Percentiles rank a stretch among this genome's conserved stretches.
These are phyloP conservation scores for Arenaria interpres DNA, from an alignment of 2,113 vertebrate species.

Conservation along the genomic window DNA sequence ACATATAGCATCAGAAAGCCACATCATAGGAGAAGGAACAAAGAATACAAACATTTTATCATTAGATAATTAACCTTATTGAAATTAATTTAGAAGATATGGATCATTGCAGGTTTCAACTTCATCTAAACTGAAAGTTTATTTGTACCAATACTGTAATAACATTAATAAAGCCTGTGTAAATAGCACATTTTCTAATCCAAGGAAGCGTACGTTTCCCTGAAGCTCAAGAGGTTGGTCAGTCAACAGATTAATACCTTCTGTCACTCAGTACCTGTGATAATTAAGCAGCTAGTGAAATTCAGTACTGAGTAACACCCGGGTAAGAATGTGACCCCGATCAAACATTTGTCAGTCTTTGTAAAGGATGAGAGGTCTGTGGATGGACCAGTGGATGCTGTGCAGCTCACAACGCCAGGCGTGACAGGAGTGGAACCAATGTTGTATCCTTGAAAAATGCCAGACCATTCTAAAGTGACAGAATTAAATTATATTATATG, in stretches of 20 bases:
- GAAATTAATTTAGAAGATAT: background rate
- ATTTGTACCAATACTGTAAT: background rate
- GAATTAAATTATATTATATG: slow-evolving; percentile 62
- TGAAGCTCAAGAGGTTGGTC: slow-evolving; percentile 5
- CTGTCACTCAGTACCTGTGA: slow-evolving; percentile 78
- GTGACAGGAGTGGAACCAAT: slow-evolving; percentile 47
- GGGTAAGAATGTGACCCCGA: slow-evolving; percentile 67
- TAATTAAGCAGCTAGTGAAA: slow-evolving; percentile 64
- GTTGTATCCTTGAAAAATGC: slow-evolving; percentile 68
- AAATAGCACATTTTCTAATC: slow-evolving; percentile 52
- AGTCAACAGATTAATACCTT: slow-evolving; percentile 77
- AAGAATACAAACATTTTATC: background rate
- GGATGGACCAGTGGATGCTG: slow-evolving; percentile 69
- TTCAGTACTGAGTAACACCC: slow-evolving; percentile 59
- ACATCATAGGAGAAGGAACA: background rate
- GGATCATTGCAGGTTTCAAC: background rate
- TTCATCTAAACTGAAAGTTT: background rate
- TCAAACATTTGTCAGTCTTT: slow-evolving; percentile 79
- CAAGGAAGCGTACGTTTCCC: background rate
- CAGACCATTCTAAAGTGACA: slow-evolving; percentile 72
- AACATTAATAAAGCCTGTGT: background rate
- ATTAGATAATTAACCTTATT: background rate
- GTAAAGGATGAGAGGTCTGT: slow-evolving; percentile 75
- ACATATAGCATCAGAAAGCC: background rate
- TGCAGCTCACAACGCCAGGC: slow-evolving; percentile 55